Conservation (phyloP, 2,797 vertebrate genomes). For the Lepidocolaptes lacrymiger region DNA sequence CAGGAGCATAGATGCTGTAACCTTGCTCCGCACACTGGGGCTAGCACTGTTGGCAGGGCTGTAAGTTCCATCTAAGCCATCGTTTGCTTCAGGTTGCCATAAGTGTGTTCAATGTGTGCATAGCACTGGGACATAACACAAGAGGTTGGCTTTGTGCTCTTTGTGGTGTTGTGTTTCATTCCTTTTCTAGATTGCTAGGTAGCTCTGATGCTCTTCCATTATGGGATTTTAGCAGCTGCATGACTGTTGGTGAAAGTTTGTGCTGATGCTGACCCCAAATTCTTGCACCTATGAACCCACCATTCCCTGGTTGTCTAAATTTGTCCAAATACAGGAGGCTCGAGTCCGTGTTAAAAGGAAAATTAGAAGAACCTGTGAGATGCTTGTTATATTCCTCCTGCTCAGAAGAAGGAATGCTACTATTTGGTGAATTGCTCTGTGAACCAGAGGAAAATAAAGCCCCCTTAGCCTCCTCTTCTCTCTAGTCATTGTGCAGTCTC, state of each 20-base stretch:
- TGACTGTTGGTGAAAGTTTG: neutral
- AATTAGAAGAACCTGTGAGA: neutral
- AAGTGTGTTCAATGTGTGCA: fast-evolving
- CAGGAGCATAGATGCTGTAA: neutral
- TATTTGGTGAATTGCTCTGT: neutral
- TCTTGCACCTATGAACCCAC: neutral
- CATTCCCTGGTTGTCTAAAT: neutral
- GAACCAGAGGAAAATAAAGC: neutral
- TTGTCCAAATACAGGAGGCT: neutral
- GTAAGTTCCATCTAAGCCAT: neutral
- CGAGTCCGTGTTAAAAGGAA: neutral
- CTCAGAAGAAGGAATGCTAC: neutral
- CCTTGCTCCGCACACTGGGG: neutral
- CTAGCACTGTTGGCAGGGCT: neutral
- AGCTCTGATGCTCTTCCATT: neutral
- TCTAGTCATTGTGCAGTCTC: neutral
- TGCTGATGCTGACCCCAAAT: neutral
- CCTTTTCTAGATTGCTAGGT: neutral
- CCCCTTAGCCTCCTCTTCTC: neutral
- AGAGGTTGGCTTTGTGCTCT: neutral
- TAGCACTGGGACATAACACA: neutral
- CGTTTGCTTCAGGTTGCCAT: neutral
- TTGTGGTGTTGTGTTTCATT: neutral
- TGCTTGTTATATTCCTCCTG: neutral
- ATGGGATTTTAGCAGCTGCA: neutral